phyloP scores from a whole-genome alignment of 1,140 invertebrate genomes.

The Drosophila mojavensis region DNA sequence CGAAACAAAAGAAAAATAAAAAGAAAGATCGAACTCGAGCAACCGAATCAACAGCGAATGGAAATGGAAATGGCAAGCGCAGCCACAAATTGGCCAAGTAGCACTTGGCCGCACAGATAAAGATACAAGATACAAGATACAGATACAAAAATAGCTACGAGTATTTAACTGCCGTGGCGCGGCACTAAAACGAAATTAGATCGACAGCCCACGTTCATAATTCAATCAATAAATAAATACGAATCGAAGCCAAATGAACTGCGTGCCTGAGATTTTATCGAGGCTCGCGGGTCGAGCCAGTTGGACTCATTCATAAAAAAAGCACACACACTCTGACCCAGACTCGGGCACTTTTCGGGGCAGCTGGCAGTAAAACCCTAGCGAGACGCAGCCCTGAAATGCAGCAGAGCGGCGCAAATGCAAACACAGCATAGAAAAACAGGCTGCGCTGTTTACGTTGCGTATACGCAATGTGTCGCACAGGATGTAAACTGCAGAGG shows the following conservation, averaged over 20 bases:
- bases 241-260: constrained; percentile 12
- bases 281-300: not conserved
- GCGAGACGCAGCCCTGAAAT: not conserved
- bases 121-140: constrained; percentile 37
- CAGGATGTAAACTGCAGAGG: not conserved
- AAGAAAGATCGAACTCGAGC: constrained; percentile 7
- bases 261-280: constrained; percentile 14
- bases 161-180: constrained; percentile 9
- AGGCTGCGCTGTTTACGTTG: constrained; percentile 24
- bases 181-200: constrained; percentile 53
- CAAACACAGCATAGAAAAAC: constrained; percentile 13
- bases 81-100: constrained; percentile 61
- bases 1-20: constrained; percentile 60
- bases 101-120: constrained; percentile 54
- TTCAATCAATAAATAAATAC: constrained; percentile 15
- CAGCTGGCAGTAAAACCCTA: not conserved
- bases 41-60: not conserved
- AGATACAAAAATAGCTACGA: constrained; percentile 3
- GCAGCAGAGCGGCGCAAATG: constrained; percentile 15
- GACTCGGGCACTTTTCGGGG: not conserved
- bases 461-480: constrained; percentile 67
- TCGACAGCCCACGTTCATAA: constrained; percentile 52
- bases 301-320: constrained; percentile 33
- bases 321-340: not conserved
- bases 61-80: constrained; percentile 32